A percentile compares a stretch with the other conserved stretches of the same genome.
These are phyloP conservation scores for Tenualosa thibaudeaui DNA, from an alignment of 2,797 vertebrate genomes.

Conservation along the genomic window DNA sequence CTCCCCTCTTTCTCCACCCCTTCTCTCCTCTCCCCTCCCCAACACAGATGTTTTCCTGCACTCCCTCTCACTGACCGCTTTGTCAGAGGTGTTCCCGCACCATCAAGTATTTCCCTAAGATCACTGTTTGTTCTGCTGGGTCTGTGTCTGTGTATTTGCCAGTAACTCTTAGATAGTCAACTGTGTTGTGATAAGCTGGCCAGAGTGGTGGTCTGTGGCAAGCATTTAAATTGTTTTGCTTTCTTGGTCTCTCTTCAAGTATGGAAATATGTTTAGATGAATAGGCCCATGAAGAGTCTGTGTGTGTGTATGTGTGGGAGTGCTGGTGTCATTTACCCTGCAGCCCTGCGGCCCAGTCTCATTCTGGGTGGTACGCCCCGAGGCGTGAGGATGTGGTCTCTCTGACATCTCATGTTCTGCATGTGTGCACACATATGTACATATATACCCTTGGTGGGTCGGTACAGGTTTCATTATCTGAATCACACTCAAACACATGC, in stretches of 20 bases:
- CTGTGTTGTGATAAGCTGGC: neutral
- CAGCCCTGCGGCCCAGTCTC: neutral
- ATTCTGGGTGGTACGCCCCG: neutral
- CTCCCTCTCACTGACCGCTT: neutral
- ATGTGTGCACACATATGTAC: neutral
- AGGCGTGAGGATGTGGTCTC: slow-evolving; percentile 35
- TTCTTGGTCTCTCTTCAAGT: neutral
- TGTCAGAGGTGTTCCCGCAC: neutral
- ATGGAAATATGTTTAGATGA: neutral
- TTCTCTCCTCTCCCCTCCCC: neutral
- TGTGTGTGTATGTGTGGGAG: slow-evolving; percentile 1
- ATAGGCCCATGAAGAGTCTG: neutral
- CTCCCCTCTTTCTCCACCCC: neutral
- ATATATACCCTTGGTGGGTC: slow-evolving; percentile 46
- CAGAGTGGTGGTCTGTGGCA: neutral
- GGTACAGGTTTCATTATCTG: slow-evolving; percentile 7
- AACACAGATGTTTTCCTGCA: slow-evolving; percentile 42
- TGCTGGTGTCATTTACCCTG: neutral
- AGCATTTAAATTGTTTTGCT: neutral
- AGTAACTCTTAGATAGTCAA: neutral
- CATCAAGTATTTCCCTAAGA: neutral
- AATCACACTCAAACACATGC: neutral
- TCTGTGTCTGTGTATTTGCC: neutral
- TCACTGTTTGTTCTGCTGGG: neutral
- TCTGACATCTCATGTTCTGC: slow-evolving; percentile 28